Base-by-base conservation (phyloP, 2,113 vertebrate genomes). In the Danionella cerebrum region DNA sequence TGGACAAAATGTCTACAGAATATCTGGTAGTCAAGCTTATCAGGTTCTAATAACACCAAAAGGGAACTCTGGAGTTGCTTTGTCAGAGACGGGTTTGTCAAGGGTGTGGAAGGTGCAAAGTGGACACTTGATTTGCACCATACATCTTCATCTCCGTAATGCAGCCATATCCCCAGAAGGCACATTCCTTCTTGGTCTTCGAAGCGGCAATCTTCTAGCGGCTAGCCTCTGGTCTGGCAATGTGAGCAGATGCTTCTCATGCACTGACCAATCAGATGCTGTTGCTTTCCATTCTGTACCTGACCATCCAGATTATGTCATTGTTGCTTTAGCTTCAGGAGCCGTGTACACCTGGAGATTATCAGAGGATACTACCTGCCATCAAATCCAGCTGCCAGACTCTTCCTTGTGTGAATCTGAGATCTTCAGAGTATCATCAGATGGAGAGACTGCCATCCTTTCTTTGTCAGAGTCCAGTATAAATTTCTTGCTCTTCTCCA, bases 141-240 rank as follows among this genome's bases (percentile, higher is more conserved):
- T 91, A 55, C 73, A 76, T 65, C 44, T 69, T 13, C 55, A 78
- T 48, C 72, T 91, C 3, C 76, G 65, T 12, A 71, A 82, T 2
- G 83, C 88, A 1, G 75, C 79, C 48, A 83, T 91, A 55, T 86
- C 86, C 0, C 67, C 86, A 1, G 87, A 86, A 65, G 85, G 87
- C 76, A 91, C 88, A 9, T 91, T 89, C 64, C 78, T 91, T 19
- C 62, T 91, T 10, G 89, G 90, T 13, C 69, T 65, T 16, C 62
- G 51, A 9, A 18, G 11, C 1, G 79, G 80, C 5, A 76, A 80
- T 62, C 84, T 91, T 27, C 66, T 91, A 31, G 89, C 89, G 27
- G 80, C 86, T 24, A 89, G 83, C 62, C 73, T 91, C 31, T 91
- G 90, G 89, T 86, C 86, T 1, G 90, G 90, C 6, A 75, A 48